Evolutionary conservation across 2,888 invertebrate genomes (phyloP).

Genomic region (Polymixis flavicincta): DNA sequence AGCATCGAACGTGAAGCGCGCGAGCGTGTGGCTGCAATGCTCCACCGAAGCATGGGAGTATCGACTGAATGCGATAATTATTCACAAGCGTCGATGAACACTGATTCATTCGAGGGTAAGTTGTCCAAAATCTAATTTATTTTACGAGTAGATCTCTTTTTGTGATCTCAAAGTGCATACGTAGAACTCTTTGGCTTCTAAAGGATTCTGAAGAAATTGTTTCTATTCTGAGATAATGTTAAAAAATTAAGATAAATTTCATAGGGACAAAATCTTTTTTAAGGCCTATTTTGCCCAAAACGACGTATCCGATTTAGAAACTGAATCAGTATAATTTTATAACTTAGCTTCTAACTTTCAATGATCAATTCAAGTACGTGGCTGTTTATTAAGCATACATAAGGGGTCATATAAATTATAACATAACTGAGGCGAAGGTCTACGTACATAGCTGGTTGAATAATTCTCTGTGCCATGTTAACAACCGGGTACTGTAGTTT

Average conservation of each 20-base stretch:
- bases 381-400: not conserved
- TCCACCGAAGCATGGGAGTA: slow-evolving; percentile 75
- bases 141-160: not conserved
- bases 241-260: not conserved
- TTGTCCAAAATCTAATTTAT: not conserved
- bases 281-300: not conserved
- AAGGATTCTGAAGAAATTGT: not conserved
- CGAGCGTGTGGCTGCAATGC: slow-evolving; percentile 81
- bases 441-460: not conserved
- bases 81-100: slow-evolving; percentile 73
- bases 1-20: slow-evolving; percentile 79
- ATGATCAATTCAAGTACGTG: not conserved
- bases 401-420: no score
- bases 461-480: not conserved
- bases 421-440: not conserved
- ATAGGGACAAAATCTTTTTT: no score
- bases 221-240: not conserved
- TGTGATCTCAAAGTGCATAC: not conserved
- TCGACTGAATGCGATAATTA: slow-evolving; percentile 74
- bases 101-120: slow-evolving; percentile 78
- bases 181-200: not conserved
- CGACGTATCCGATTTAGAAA: not conserved
- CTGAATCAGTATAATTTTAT: not conserved
- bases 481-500: not conserved
- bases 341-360: not conserved